These are phyloP conservation scores for Carlito syrichta DNA, from an alignment of 2,113 vertebrate genomes.

Conservation along the genomic window DNA sequence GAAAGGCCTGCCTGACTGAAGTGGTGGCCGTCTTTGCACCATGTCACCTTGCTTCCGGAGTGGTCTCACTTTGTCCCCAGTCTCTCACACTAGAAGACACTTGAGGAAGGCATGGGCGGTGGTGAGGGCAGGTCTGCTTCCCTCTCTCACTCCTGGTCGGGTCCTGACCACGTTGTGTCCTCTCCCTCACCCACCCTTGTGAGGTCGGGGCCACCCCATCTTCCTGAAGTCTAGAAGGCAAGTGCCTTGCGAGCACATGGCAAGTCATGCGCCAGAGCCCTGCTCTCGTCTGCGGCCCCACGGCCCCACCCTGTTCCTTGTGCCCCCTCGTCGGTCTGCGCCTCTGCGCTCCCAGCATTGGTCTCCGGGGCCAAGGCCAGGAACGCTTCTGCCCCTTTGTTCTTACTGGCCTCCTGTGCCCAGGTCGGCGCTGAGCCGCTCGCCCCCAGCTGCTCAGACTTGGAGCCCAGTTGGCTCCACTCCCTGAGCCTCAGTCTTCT, in stretches of 20 bases:
- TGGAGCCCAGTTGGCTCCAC: neutral
- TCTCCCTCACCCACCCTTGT: neutral
- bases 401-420: neutral
- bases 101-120: fast-evolving
- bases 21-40: too few species aligned
- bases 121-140: fast-evolving
- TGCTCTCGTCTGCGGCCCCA: too few species aligned
- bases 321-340: fast-evolving
- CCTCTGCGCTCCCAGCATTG: neutral
- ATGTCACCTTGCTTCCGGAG: neutral
- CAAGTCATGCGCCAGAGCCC: neutral
- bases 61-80: fast-evolving
- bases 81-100: neutral
- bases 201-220: neutral
- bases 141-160: neutral
- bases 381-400: fast-evolving
- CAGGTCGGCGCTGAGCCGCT: neutral
- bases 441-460: neutral
- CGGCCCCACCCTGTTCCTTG: fast-evolving
- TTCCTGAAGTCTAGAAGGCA: neutral
- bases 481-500: neutral
- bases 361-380: neutral
- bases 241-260: neutral
- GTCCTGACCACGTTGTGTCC: fast-evolving
- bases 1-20: neutral